Base-by-base conservation (phyloP, 2,888 invertebrate species). In the Luperina testacea region DNA sequence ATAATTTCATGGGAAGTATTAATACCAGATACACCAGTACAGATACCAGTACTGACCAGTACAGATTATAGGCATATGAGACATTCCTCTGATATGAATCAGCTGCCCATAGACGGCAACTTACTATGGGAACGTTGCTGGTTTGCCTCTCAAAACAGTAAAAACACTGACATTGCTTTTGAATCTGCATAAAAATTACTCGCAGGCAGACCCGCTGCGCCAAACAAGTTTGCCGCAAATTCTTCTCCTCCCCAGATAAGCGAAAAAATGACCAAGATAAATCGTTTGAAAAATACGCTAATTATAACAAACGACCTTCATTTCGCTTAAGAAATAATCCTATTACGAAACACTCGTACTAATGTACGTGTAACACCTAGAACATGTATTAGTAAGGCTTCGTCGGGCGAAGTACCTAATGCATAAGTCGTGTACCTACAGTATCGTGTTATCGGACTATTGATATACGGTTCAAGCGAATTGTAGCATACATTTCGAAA, bases 351-450 rank as follows among this genome's bases (percentile, higher is more conserved):
- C 87, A 84, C 67, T 82, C 48, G 74, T 27, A 72, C 80, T 75
- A 78, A 81, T 63, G 57, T 67, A 75, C 61, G 57, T 73, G 69
- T 64, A 72, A 78, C 61, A 83, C 70, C 74, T 80, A 78, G 53
- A 64, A 75, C 85, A 82, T 75, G 83, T 75, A 79, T 77, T 86
- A 78, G 20, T 90, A 89, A 68, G 89, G 90, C 86, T 90, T 90
- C 90, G 72, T 73, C 45, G 63, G 51, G 63, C 75, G 79, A 81
- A 84, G 83, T 89, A 77, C n/a, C 38, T 80, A 90, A 90, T 90
- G 91, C 91, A 90, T 89, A 89, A 90, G 87, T 87, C 87, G 79
- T 90, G 90, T 90, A 84, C 48, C 68, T 73, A 78, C 77, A 72
- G 77, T 65, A 67, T 74, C 59, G 53, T 83, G 77, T 80, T 87